phyloP scores from a whole-genome alignment of 2,797 vertebrate species.

The Acestrorhynchus altus region DNA sequence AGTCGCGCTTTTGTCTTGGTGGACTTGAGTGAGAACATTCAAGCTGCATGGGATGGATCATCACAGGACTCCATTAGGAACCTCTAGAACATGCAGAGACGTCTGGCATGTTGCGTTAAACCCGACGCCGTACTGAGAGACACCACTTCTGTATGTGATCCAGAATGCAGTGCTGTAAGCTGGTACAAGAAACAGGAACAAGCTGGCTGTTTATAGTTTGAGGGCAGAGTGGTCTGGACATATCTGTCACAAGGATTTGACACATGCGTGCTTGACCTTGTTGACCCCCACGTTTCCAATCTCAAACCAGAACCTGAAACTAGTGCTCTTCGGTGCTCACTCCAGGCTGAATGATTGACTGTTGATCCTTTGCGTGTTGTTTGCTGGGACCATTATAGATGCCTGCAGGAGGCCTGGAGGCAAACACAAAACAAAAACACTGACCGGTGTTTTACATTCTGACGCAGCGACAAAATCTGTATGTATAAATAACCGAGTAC shows the following conservation, averaged over 20 bases:
- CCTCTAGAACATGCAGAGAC: too few species aligned
- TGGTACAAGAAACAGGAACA: background rate
- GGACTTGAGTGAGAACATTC: too few species aligned
- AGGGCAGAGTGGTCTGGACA: background rate
- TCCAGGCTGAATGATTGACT: background rate
- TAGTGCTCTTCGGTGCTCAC: background rate
- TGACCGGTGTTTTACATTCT: background rate
- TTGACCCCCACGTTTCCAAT: background rate
- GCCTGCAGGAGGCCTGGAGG: conserved; percentile 4
- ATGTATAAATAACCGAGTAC: background rate
- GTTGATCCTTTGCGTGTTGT: background rate
- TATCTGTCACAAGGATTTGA: background rate
- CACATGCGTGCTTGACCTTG: conserved; percentile 1
- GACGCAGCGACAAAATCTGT: background rate
- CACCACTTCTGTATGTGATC: too few species aligned
- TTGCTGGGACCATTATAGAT: background rate
- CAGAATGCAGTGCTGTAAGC: background rate
- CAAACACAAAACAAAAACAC: background rate
- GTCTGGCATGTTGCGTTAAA: too few species aligned
- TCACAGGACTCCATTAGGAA: too few species aligned
- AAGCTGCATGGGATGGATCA: too few species aligned
- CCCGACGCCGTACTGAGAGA: too few species aligned
- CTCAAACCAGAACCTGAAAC: conserved; percentile 9
- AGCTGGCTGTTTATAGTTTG: background rate
- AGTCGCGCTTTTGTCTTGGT: too few species aligned